Evolutionary conservation across 2,888 invertebrate species (phyloP).

Genomic region (Calliphora vomitoria): DNA sequence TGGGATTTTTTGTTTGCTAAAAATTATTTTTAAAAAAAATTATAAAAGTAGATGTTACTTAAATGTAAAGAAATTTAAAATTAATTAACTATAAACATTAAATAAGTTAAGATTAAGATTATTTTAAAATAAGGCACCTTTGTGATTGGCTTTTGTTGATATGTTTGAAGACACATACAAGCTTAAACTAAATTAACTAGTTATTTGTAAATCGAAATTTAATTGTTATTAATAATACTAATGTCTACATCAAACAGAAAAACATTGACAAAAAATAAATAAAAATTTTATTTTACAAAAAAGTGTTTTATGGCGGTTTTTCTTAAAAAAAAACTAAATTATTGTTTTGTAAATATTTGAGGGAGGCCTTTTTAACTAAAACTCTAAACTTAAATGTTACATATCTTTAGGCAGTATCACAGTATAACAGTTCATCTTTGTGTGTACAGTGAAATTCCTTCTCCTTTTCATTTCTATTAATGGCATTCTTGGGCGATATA

Average conservation of each 20-base stretch:
- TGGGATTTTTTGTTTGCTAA: constrained; percentile 44
- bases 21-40: background rate
- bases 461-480: constrained; percentile 75
- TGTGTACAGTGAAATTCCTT: constrained; percentile 69
- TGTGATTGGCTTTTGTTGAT: constrained; percentile 69
- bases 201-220: background rate
- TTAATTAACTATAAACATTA: constrained; percentile 19
- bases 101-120: constrained; percentile 20
- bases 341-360: constrained; percentile 48
- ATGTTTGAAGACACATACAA: constrained; percentile 2
- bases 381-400: background rate
- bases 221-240: constrained; percentile 40
- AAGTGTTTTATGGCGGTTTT: constrained; percentile 27
- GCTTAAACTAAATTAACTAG: background rate
- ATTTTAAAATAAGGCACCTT: constrained; percentile 72
- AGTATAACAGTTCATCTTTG: constrained; percentile 79
- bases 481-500: constrained; percentile 80
- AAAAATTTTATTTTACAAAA: constrained; percentile 1
- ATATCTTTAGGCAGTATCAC: constrained; percentile 79
- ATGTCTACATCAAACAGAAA: background rate
- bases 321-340: constrained; percentile 23
- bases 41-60: background rate
- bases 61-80: constrained; percentile 28
- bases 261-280: constrained; percentile 28
- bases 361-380: background rate